Base-by-base conservation (phyloP, 1,140 invertebrate species). In the Zophobas atratus region DNA sequence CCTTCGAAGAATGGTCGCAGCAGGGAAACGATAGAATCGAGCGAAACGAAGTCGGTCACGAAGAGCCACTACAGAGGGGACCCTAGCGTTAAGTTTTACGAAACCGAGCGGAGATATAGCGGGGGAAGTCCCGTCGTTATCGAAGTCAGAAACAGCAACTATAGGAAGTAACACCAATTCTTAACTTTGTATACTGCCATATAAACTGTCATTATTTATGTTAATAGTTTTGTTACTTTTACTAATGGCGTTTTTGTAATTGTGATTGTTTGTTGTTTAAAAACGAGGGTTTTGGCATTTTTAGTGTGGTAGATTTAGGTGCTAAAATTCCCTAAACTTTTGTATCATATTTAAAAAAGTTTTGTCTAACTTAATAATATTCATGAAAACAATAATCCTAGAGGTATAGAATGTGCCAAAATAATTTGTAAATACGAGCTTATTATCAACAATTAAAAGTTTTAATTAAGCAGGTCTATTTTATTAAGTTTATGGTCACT, bases 11-110 rank as follows among this genome's bases (percentile, higher is more conserved):
- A 92, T 81, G 92, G 92, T 1, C 86, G 90, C 39, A 83, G 85
- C 6, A 33, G 83, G 32, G 91, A 93, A 82, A 91, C 91, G 57
- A 91, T 93, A 49, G 90, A 93, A 80, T 92, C 92, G 1, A 91
- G 89, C 38, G 92, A 93, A 85, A 90, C 90, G 1, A 92, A 91
- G 83, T 92, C 91, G 1, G 88, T 92, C 36, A 93, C 91, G 2
- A 92, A 91, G 79, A 92, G 91, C 79, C 87, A 89, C 67, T 90
- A 89, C 80, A 88, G 89, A 70, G 87, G 87, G 41, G 88, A 87
- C 74, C 87, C 87, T 57, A 74, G 85, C 46, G 79, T 85, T 0
- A 88, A 90, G 77, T 86, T 87, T 57, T 88, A 89, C 55, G 89
- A 89, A 74, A 86, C 86, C 33, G 84, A 87, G 34, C 86, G 88